Evolutionary conservation across 2,888 invertebrate species (phyloP), one percentile per base, ranked within the genome.

Genomic region (Formica aserva): DNA sequence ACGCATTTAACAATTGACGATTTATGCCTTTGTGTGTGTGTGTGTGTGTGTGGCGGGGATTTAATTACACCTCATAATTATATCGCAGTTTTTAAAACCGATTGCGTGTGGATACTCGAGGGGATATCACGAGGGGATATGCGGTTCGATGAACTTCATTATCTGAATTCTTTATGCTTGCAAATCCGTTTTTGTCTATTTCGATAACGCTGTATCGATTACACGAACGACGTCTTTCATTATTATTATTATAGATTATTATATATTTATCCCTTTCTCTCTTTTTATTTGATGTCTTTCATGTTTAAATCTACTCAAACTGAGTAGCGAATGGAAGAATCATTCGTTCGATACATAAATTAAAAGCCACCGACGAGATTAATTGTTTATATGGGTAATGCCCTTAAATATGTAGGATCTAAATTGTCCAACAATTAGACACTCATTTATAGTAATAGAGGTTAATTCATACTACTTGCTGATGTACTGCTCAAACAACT

Each of bases 401-500:
- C 89, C 88, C 88, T 84, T 78, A 84, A 86, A 87, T 87, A 86
- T 82, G 86, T 83, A 85, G 86, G 85, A 87, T 87, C 85, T 86
- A 86, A 91, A 92, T 93, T 92, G 92, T 91, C 90, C 88, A 88
- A 85, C 91, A 92, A 92, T 93, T 93, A 92, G 86, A 88, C 82
- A 88, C 65, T 82, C 83, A 92, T 92, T 92, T 92, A 91, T 91
- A 88, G 86, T 89, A 88, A 88, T 90, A 86, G 83, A 82, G 88
- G 84, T 88, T 86, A 88, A 90, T 90, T 88, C 82, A 83, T 85
- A 76, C 72, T 89, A 89, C 57, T 78, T 78, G 71, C 32, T 41
- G 32, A 69, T 69, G n/a, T 45, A 29, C 41, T 60, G 57, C 71
- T 71, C 22, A 26, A 60, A 45, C 32, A 60, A 45, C 45, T 62